These are phyloP conservation scores for Yponomeuta evonymella DNA, from an alignment of 2,888 invertebrate species.

Conservation along the genomic window DNA sequence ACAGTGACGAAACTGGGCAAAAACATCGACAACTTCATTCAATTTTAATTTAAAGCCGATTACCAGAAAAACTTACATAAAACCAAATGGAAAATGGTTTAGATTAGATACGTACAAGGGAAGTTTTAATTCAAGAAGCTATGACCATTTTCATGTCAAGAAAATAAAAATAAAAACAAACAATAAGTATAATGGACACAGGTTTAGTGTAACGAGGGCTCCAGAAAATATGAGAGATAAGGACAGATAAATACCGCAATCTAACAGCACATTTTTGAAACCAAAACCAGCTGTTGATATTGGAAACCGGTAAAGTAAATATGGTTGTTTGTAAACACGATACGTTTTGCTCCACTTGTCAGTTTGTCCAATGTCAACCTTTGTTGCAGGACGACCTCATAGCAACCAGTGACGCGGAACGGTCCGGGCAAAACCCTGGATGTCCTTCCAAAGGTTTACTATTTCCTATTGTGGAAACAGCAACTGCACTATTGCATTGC, in stretches of 20 bases:
- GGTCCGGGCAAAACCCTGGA: not conserved
- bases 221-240: too few relatives aligned
- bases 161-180: not conserved
- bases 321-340: not conserved
- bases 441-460: not conserved
- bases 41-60: not conserved
- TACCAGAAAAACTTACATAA: not conserved
- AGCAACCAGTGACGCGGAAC: slow-evolving; percentile 11
- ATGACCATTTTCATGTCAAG: too few relatives aligned
- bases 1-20: not conserved
- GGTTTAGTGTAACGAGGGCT: too few relatives aligned
- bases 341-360: slow-evolving; percentile 6
- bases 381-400: not conserved
- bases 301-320: not conserved
- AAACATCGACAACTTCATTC: not conserved
- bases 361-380: slow-evolving; percentile 11
- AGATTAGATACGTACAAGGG: too few relatives aligned
- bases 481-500: too few relatives aligned
- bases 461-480: not conserved
- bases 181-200: not conserved
- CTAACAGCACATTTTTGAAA: not conserved
- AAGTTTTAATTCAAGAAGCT: too few relatives aligned
- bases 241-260: not conserved
- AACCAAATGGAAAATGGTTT: not conserved
- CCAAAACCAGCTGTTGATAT: not conserved